A percentile compares a stretch with the other conserved stretches of the same genome.
phyloP scores from a whole-genome alignment of 2,113 vertebrate species.

The Alosa alosa region DNA sequence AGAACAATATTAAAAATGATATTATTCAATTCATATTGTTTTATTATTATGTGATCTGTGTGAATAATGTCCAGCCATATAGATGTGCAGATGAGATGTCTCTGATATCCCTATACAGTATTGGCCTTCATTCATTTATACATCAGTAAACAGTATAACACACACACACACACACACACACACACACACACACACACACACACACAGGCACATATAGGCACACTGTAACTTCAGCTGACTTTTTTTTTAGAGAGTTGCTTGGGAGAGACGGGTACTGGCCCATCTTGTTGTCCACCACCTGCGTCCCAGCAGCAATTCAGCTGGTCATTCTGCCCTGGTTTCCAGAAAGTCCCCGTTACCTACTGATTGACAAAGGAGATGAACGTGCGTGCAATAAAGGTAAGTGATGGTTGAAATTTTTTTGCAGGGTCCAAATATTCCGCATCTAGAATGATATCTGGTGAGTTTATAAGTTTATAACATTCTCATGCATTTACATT shows the following conservation, averaged over 20 bases:
- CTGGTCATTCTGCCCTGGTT: constrained; percentile 82
- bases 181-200: too few species aligned
- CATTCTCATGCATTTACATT: neutral
- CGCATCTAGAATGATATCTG: neutral
- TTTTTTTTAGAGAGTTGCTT: constrained; percentile 74
- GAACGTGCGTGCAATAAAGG: constrained; percentile 74
- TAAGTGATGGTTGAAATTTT: constrained; percentile 43
- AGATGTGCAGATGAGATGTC: neutral
- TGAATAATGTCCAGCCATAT: neutral
- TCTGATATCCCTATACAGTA: neutral
- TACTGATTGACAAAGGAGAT: constrained; percentile 81
- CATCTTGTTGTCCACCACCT: constrained; percentile 78
- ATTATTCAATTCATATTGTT: neutral
- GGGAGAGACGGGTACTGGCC: constrained; percentile 75
- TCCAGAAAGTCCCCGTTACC: constrained; percentile 86
- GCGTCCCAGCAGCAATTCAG: constrained; percentile 80
- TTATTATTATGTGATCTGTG: neutral
- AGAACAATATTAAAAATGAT: neutral
- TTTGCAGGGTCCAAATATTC: neutral
- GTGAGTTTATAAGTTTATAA: too few species aligned
- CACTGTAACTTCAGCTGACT: neutral
- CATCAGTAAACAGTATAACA: too few species aligned
- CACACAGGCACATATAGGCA: neutral
- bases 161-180: too few species aligned
- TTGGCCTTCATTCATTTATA: neutral